Base-by-base conservation (phyloP, 2,113 vertebrate genomes). In the Oreotragus oreotragus region DNA sequence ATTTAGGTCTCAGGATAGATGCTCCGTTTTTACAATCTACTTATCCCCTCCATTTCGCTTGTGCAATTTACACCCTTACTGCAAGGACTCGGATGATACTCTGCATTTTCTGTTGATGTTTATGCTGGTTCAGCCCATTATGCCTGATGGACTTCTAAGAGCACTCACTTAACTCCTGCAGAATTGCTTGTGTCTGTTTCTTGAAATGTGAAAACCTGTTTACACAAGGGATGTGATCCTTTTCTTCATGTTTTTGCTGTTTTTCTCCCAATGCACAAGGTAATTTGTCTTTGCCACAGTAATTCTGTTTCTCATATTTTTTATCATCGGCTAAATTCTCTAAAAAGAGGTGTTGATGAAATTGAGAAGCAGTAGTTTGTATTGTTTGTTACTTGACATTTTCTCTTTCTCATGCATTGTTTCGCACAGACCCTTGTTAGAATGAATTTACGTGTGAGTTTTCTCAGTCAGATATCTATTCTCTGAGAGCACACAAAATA, bases 41-140 rank as follows among this genome's bases (percentile, higher is more conserved):
- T 93, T 58, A 80, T 3, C 8, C 0, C 2, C 25, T 25, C 10
- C 11, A 33, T 96, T 93, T 33, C 23, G 53, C 77, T 96, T 92
- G 47, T 88, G 96, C 6, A 62, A 66, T 96, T 84, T 97, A 33
- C 25, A 84, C 83, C 47, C 39, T 88, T 84, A 91, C 2, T 77
- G 33, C 33, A 85, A 92, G 25, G 21, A 90, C 57, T 70, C 3
- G 25, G 73, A 87, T 84, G 23, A 85, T 47, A 28, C 6, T 84
- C 28, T 88, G 33, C 2, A 90, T 96, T 95, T 97, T 88, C 62
- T 87, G 79, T 76, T 93, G 70, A 43, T 94, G 97, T 95, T 86
- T 83, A 27, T 36, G 21, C 70, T 86, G 6, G 36, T 58, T 94
- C 84, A 14, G 12, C 4, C 2, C n/a, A n/a, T 85, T 90, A 85